A percentile compares a stretch with the other conserved stretches of the same genome.
Evolutionary conservation across 2,888 invertebrate species (phyloP).

Genomic region (Lycophotia porphyrea): DNA sequence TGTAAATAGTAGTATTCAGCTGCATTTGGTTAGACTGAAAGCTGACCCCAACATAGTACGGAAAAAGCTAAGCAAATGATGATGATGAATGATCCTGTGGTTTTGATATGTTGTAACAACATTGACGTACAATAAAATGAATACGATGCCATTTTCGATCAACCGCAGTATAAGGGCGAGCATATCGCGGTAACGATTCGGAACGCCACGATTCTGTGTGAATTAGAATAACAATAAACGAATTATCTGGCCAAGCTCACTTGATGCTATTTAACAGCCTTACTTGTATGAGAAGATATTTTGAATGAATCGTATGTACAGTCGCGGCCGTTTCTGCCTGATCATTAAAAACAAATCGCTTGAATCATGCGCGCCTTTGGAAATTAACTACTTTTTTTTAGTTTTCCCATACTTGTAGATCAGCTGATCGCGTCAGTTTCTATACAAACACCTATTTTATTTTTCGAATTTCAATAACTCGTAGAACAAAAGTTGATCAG

Average conservation of each 20-base stretch:
- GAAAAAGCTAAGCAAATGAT: not conserved
- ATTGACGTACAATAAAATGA: not conserved
- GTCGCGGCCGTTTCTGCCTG: too few species aligned
- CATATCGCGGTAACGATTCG: conserved; percentile 69
- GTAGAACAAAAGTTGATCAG: too few species aligned
- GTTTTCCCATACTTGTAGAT: too few species aligned
- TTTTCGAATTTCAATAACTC: too few species aligned
- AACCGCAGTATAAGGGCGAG: not conserved
- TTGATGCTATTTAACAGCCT: conserved; percentile 58
- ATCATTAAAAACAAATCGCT: too few species aligned
- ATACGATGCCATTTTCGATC: conserved; percentile 14
- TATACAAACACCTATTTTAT: too few species aligned
- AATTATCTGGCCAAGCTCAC: conserved; percentile 73
- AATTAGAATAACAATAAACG: conserved; percentile 83
- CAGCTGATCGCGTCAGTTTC: too few species aligned
- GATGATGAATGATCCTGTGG: not conserved
- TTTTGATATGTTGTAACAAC: not conserved
- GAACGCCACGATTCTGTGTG: conserved; percentile 79
- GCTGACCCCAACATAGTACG: not conserved
- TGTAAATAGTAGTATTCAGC: not conserved
- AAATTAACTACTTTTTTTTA: too few species aligned
- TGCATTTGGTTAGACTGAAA: not conserved
- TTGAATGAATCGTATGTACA: too few species aligned
- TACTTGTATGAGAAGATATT: conserved; percentile 36
- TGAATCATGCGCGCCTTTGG: too few species aligned